Percentiles rank a stretch among this genome's conserved stretches.
phyloP scores from a whole-genome alignment of 2,113 vertebrate genomes.

The Calidris pugnax region DNA sequence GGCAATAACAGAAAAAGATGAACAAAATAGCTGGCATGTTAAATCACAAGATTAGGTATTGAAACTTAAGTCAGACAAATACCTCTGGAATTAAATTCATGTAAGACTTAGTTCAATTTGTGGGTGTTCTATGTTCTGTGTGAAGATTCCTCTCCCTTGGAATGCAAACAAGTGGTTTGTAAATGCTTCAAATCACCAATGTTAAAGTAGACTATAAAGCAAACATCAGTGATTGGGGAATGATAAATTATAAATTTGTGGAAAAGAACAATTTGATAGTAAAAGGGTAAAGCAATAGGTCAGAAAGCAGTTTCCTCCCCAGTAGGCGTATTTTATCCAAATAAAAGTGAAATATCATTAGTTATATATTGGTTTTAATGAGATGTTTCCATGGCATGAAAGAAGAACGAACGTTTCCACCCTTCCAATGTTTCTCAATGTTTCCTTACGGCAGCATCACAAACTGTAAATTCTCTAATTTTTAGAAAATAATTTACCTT shows the following conservation, averaged over 20 bases:
- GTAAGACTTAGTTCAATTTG: background rate
- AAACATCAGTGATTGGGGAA: background rate
- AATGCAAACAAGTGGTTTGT: background rate
- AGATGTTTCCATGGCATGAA: background rate
- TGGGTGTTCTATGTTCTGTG: background rate
- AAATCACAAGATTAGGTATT: background rate
- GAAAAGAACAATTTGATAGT: background rate
- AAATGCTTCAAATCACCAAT: background rate
- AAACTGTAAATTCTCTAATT: background rate
- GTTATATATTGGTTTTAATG: background rate
- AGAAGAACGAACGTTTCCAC: background rate
- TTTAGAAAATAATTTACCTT: constrained; percentile 70
- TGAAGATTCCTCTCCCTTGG: background rate
- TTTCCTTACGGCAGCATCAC: background rate
- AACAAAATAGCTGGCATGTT: background rate
- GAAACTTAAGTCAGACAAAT: background rate
- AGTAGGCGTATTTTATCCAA: background rate
- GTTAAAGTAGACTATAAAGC: background rate
- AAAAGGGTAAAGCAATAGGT: background rate
- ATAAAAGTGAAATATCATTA: background rate
- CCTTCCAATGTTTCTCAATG: background rate
- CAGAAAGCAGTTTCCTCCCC: background rate
- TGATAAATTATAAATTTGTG: background rate
- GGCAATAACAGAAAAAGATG: background rate
- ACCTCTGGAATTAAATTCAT: background rate